Evolutionary conservation across 2,113 vertebrate species (phyloP).

Genomic region (Gopherus flavomarginatus): DNA sequence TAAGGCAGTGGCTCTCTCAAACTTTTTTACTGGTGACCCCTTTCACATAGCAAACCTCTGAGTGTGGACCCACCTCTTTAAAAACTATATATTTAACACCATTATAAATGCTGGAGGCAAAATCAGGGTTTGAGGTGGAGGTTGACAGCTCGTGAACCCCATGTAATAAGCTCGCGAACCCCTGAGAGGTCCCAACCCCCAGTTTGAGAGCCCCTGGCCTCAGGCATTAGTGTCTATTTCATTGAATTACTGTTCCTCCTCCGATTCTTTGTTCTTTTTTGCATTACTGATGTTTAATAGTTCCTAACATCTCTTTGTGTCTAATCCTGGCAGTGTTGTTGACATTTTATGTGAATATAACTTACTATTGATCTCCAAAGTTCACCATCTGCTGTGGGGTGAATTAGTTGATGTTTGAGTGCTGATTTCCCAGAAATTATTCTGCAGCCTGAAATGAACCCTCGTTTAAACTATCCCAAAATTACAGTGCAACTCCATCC

Average conservation of each 20-base stretch:
- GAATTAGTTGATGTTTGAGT: background rate
- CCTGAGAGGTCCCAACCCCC: no score
- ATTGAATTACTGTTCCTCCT: background rate
- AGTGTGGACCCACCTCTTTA: no score
- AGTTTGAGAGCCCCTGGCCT: no score
- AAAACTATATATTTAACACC: no score
- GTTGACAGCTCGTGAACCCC: no score
- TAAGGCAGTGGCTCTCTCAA: no score
- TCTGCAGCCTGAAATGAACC: background rate
- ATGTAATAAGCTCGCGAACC: no score
- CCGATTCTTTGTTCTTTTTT: background rate
- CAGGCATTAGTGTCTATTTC: background rate
- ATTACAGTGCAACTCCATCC: background rate
- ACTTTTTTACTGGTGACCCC: no score
- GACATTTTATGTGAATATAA: background rate
- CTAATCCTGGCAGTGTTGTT: background rate
- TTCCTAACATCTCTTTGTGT: no score
- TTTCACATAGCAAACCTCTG: no score
- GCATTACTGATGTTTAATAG: background rate
- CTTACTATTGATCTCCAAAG: background rate
- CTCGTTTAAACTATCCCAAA: background rate
- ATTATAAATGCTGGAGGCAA: no score
- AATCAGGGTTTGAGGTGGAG: no score
- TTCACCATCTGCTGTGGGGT: background rate
- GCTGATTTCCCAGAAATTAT: background rate